These are phyloP conservation scores for Vanessa atalanta DNA, from an alignment of 1,140 invertebrate genomes.

Conservation along the genomic window DNA sequence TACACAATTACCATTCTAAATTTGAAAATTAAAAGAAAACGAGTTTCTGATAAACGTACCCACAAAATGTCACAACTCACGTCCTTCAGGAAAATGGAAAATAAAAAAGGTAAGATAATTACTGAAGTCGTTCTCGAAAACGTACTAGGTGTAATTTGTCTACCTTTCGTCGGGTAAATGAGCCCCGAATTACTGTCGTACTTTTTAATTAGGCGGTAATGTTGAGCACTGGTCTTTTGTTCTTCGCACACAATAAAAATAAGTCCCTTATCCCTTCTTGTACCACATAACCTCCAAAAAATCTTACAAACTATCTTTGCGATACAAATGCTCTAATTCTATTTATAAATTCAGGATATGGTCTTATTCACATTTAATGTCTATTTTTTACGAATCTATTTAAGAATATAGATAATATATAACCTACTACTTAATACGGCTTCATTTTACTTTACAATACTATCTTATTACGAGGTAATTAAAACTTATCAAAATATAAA, in stretches of 20 bases:
- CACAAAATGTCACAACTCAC: not conserved
- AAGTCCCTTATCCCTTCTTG: not conserved
- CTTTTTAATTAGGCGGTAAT: conserved; percentile 36
- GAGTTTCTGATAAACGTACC: too few species aligned
- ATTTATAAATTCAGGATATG: not conserved
- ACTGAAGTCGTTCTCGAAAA: conserved; percentile 28
- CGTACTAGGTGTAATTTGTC: conserved; percentile 28
- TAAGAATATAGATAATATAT: too few species aligned
- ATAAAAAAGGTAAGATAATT: conserved; percentile 23
- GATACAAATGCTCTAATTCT: not conserved
- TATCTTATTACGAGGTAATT: too few species aligned
- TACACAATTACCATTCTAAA: too few species aligned
- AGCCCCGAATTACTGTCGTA: conserved; percentile 33
- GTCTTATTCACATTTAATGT: too few species aligned
- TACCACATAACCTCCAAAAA: not conserved
- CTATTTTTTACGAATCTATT: too few species aligned
- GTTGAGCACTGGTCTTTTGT: conserved; percentile 16
- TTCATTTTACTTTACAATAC: too few species aligned
- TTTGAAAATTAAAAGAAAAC: too few species aligned
- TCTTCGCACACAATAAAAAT: not conserved
- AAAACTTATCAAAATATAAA: too few species aligned
- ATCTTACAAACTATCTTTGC: not conserved
- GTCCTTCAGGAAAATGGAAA: not conserved
- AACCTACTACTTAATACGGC: too few species aligned
- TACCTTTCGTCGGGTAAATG: conserved; percentile 30